Base-by-base conservation (phyloP, 2,888 invertebrate genomes). In the Tipula lateralis region DNA sequence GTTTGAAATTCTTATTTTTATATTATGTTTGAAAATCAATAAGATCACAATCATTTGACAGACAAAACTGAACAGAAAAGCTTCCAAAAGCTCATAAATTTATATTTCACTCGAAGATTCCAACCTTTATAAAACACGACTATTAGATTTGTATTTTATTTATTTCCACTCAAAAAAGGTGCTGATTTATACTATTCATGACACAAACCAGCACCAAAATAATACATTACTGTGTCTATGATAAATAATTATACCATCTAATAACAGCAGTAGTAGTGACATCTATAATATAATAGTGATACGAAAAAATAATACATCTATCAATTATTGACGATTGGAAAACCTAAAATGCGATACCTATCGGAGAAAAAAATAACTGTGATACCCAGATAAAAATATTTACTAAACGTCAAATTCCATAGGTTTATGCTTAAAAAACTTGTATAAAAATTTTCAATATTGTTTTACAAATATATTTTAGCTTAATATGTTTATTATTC, bases 141-240 rank as follows among this genome's bases (percentile, higher is more conserved):
- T 66, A 19, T 24, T 66, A 1, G 24, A 6, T 9, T 66, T 66
- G 24, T 24, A 66, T 7, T 50, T 16, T 66, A 19, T 66, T 66
- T 66, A 66, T 66, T 66, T 66, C 66, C 66, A 66, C 24, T 66
- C 66, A 66, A 66, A 66, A 66, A 66, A 9, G 24, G 66, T 66
- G 9, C 66, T 66, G 66, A 66, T 66, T 50, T 50, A 24, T 24
- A 66, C 24, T 24, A 24, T 24, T 66, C 24, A 66, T 2, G 66
- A 9, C 9, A 24, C 9, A 19, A 66, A 66, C 66, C 66, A 24
- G 24, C 24, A 24, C 66, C 66, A 66, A 66, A 66, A 66, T 66
- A 66, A 66, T 66, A 66, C 66, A 66, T 66, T 66, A 66, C 16
- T 66, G 66, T 24, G 66, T 66, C 66, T 66, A 66, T 66, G 66